Evolutionary conservation across 2,797 vertebrate genomes (phyloP).

Genomic region (Capromys pilorides): DNA sequence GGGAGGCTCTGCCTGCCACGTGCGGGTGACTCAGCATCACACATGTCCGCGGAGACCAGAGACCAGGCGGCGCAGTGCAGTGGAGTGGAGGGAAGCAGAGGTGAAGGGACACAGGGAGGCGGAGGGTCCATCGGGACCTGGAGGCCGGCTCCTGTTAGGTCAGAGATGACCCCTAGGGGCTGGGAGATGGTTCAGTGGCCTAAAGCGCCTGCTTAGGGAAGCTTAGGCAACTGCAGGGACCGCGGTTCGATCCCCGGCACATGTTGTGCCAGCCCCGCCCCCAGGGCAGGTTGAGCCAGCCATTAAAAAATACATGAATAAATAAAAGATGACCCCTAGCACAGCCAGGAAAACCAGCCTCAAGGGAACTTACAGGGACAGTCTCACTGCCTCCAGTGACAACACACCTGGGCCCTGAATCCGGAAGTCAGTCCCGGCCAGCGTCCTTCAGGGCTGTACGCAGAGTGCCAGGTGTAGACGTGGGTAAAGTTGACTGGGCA

Average conservation of each 20-base stretch:
- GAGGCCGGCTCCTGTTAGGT: neutral
- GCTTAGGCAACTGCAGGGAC: too few species aligned
- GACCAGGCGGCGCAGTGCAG: neutral
- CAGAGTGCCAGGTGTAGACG: neutral
- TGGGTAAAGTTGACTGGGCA: neutral
- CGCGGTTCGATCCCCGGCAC: too few species aligned
- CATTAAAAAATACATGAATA: too few species aligned
- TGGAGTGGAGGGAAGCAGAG: neutral
- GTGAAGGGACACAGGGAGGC: neutral
- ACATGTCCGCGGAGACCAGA: neutral
- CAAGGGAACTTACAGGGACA: neutral
- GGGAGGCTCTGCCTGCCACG: neutral
- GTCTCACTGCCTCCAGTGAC: neutral
- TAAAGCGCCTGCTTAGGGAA: too few species aligned
- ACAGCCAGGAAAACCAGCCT: neutral
- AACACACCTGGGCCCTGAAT: neutral
- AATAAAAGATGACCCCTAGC: neutral
- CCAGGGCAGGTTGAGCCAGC: too few species aligned
- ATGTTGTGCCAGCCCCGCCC: too few species aligned
- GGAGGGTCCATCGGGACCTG: neutral
- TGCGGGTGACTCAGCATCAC: neutral
- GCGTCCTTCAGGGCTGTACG: neutral
- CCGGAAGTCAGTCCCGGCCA: neutral
- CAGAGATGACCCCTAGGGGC: neutral
- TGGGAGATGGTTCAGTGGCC: too few species aligned